Percentiles rank a stretch among this genome's conserved stretches.
phyloP scores from a whole-genome alignment of 2,797 vertebrate genomes.

The Enteromius fasciolatus region DNA sequence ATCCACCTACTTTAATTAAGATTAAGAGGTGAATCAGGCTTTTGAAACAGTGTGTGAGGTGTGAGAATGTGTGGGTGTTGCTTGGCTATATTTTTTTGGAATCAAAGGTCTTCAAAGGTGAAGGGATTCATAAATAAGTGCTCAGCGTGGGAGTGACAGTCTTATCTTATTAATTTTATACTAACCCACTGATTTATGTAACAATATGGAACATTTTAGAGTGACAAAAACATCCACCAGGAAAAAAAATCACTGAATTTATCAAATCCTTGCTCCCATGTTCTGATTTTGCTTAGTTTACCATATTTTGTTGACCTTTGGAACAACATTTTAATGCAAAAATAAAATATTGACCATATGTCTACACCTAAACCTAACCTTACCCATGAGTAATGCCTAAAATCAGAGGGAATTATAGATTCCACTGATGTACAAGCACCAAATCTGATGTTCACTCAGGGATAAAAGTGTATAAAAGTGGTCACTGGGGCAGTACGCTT shows the following conservation, averaged over 20 bases:
- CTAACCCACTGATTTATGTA: neutral
- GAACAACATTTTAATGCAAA: too few species aligned
- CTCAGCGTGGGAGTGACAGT: neutral
- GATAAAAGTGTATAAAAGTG: neutral
- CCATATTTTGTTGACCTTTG: too few species aligned
- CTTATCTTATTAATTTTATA: neutral
- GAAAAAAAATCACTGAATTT: neutral
- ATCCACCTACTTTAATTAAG: conserved; percentile 43
- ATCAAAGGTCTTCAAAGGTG: neutral
- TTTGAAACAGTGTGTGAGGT: conserved; percentile 37
- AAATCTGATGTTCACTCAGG: too few species aligned
- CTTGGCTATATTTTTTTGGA: neutral
- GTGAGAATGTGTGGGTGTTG: conserved; percentile 45
- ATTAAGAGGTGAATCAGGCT: conserved; percentile 31
- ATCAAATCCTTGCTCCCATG: neutral
- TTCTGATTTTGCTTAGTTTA: too few species aligned
- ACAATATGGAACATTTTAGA: neutral
- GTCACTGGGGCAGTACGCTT: neutral
- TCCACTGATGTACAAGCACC: too few species aligned
- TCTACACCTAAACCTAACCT: too few species aligned
- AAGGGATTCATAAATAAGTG: neutral
- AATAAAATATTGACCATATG: too few species aligned
- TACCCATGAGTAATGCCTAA: too few species aligned
- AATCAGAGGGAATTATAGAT: too few species aligned
- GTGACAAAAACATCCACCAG: neutral